Evolutionary conservation across 2,797 vertebrate species (phyloP).

Genomic region (Crypturellus tataupa): DNA sequence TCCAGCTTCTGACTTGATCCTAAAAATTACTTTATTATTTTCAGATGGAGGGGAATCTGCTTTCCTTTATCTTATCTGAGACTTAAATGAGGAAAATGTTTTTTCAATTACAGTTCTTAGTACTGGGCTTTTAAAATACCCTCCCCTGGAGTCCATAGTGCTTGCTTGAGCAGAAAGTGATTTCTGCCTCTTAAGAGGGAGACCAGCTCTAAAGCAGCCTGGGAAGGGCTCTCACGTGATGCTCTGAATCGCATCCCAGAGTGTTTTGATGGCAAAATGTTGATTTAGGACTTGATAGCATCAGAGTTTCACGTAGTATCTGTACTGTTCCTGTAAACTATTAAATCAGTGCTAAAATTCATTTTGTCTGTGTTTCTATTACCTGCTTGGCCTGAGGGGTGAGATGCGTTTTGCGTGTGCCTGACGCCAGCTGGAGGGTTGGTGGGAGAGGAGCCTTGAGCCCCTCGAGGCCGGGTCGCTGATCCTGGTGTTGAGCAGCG

Average conservation of each 20-base stretch:
- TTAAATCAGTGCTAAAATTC: background rate
- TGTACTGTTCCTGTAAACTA: background rate
- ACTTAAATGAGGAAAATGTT: background rate
- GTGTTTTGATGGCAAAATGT: conserved; percentile 1
- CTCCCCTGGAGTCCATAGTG: background rate
- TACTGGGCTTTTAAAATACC: background rate
- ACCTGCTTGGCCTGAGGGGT: background rate
- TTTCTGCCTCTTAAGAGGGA: background rate
- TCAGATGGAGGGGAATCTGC: background rate
- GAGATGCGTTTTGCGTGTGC: background rate
- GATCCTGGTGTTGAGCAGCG: accelerated
- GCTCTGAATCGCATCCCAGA: background rate
- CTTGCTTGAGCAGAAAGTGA: background rate
- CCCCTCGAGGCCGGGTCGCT: background rate
- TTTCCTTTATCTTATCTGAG: background rate
- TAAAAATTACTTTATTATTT: background rate
- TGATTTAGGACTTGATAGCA: background rate
- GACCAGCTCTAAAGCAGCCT: background rate
- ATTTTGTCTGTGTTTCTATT: background rate
- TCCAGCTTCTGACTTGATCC: background rate
- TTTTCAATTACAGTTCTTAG: background rate
- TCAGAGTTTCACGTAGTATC: background rate
- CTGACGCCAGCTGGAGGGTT: background rate
- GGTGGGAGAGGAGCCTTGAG: background rate
- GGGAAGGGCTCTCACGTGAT: accelerated